Evolutionary conservation across 2,797 vertebrate genomes (phyloP), one percentile per base, ranked within the genome.

Genomic region (Labeo calbasu): DNA sequence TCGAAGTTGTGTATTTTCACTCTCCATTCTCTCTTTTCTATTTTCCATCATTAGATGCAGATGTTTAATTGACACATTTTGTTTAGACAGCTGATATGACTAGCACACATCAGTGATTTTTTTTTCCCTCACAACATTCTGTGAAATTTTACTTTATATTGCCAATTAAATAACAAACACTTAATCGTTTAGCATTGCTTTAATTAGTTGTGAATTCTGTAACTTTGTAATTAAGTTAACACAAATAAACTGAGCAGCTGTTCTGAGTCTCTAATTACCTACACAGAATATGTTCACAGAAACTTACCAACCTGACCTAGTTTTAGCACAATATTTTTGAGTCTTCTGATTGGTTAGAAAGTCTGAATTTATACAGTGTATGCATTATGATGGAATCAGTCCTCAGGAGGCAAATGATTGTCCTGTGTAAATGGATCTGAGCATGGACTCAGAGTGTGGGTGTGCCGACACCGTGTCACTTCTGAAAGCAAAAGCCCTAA

Each of bases 401-500:
- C 32, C 28, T 55, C 32, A 12, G 21, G 32, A 55, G 23, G 43
- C 10, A 77, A 77, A 77, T 28, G 15, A 19, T 5, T 46, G 40
- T 36, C 15, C 59, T 46, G 17, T 32, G 43, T 78, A 65, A 65
- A 78, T 50, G 43, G 43, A 65, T 65, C 76, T 65, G 43, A 77
- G 15, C n/a, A 48, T 77, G 55, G 57, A 48, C 40, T 63, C 76
- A 5, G 15, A 15, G 59, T 2, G 77, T 65, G 77, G 59, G 43
- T 50, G 12, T 63, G 17, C 14, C 50, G n/a, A 48, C 40, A 65
- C 46, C 28, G 43, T 78, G 23, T 65, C 76, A 78, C 76, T 65
- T 65, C 40, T 63, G 43, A 78, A 78, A 65, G 71, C 71, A 51
- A 73, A 32, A 53, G 40, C 57, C 63, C 11, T 78, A 48, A 50